A percentile compares a stretch with the other conserved stretches of the same genome.
These are phyloP conservation scores for Drosophila busckii DNA, from an alignment of 1,140 invertebrate genomes.

Conservation along the genomic window DNA sequence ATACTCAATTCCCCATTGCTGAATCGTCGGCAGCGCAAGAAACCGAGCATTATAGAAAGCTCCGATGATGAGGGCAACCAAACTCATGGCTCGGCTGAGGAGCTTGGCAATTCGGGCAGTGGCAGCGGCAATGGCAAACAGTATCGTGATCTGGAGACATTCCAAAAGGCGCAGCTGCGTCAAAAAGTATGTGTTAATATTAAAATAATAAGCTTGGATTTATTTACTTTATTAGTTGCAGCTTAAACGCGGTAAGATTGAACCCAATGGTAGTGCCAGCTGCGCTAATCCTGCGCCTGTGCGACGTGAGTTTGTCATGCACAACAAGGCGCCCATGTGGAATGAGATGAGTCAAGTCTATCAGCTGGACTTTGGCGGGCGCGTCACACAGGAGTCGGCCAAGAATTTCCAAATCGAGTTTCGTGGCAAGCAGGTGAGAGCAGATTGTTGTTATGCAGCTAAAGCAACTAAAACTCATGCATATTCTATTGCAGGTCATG, in stretches of 20 bases:
- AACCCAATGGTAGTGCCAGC: constrained; percentile 80
- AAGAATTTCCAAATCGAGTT: constrained; percentile 99
- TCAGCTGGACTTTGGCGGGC: constrained; percentile 98
- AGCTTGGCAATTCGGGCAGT: constrained; percentile 34
- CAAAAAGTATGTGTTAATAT: constrained; percentile 88
- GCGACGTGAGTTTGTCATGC: constrained; percentile 93
- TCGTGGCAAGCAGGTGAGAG: constrained; percentile 92
- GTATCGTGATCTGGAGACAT: constrained; percentile 94
- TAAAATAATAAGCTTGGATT: neutral
- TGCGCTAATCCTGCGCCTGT: constrained; percentile 79
- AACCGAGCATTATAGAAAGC: constrained; percentile 86
- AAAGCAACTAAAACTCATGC: neutral
- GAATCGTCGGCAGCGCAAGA: constrained; percentile 86
- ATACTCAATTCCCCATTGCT: constrained; percentile 90
- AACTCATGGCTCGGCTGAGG: constrained; percentile 81
- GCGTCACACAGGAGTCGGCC: constrained; percentile 99
- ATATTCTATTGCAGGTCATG: constrained; percentile 90
- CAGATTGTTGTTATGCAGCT: neutral
- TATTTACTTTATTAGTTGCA: constrained; percentile 56
- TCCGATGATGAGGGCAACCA: constrained; percentile 90
- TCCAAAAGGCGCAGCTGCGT: constrained; percentile 95
- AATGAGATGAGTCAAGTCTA: constrained; percentile 99
- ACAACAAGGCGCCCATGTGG: constrained; percentile 99
- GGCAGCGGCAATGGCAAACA: constrained; percentile 82
- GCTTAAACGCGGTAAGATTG: constrained; percentile 84